Conservation (phyloP, 2,888 invertebrate genomes). For the Oxycera nigricornis region DNA sequence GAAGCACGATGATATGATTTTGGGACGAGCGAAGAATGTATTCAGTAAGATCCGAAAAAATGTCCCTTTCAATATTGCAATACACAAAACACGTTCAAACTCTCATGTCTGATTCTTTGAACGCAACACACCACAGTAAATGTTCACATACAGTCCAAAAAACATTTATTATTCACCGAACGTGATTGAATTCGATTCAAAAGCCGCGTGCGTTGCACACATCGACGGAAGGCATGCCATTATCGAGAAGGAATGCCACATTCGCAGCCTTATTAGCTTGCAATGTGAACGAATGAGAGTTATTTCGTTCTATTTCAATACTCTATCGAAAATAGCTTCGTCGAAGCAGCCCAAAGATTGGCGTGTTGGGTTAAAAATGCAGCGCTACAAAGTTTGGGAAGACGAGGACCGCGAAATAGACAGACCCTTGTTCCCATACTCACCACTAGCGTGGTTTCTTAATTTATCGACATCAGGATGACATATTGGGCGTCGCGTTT, state of each 20-base stretch:
- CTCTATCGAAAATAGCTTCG: conserved; percentile 6
- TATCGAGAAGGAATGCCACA: conserved; percentile 23
- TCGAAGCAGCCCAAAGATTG: neutral
- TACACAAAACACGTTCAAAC: neutral
- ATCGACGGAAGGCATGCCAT: conserved; percentile 22
- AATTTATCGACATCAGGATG: conserved; percentile 45
- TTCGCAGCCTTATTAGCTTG: conserved; percentile 36
- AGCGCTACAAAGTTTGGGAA: neutral
- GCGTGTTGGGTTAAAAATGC: neutral
- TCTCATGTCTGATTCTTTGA: neutral
- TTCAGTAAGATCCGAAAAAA: neutral
- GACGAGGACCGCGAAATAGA: neutral
- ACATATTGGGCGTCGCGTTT: conserved; percentile 35
- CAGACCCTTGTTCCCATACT: neutral
- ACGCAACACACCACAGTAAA: neutral
- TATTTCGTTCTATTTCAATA: conserved; percentile 14
- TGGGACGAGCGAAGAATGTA: neutral
- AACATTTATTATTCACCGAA: neutral
- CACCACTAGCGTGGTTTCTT: conserved; percentile 17
- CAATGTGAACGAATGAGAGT: conserved; percentile 9
- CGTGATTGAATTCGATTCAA: conserved; percentile 14
- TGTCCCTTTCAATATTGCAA: neutral
- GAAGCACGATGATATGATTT: too few relatives aligned
- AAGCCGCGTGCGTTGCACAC: neutral
- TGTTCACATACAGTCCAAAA: too few relatives aligned